Base-by-base conservation (phyloP, 2,113 vertebrate species). In the Turnix velox region DNA sequence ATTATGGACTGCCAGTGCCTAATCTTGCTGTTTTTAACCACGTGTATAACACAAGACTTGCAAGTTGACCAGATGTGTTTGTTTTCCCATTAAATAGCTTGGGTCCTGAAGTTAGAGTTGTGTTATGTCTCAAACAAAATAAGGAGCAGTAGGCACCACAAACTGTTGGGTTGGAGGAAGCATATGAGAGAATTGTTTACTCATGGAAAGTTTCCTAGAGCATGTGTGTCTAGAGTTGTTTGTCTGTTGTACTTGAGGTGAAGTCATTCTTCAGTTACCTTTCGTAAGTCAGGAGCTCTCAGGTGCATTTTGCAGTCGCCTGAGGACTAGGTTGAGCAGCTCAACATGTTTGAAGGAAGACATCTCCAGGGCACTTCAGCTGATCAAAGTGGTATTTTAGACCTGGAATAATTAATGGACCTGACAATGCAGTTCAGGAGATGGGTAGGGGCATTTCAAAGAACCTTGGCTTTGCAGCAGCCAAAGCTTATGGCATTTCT, bases 261-360 rank as follows among this genome's bases (percentile, higher is more conserved):
- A 78, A 75, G 33, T n/a, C 43, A 52, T 90, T 79, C 23, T 65
- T 72, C 30, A 58, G 58, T 42, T 72, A 67, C 43, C 54, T 93
- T 93, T 68, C 84, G 90, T 86, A 81, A 95, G 87, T 94, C 82
- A 74, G 12, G 52, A 86, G 55, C 48, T 77, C 80, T 87, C 37
- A 68, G 69, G 69, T 90, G 65, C 28, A 33, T 80, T 89, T 69
- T 96, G 71, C 59, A 89, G 91, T 85, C 87, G 49, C 10, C 5
- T n/a, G 75, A 9, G 12, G 81, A 83, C 92, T 74, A 87, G 42
- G 30, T 82, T 94, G 88, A 93, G 76, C 46, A 84, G 52, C 75
- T 88, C 74, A 92, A 28, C 48, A 7, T 48, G 37, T 93, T 78
- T 88, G 39, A 85, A 71, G 78, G 76, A 68, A 81, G 77, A 69